Percentiles rank a stretch among this genome's conserved stretches.
Evolutionary conservation across 1,140 invertebrate genomes (phyloP).

Genomic region (Aleiodes sp.): DNA sequence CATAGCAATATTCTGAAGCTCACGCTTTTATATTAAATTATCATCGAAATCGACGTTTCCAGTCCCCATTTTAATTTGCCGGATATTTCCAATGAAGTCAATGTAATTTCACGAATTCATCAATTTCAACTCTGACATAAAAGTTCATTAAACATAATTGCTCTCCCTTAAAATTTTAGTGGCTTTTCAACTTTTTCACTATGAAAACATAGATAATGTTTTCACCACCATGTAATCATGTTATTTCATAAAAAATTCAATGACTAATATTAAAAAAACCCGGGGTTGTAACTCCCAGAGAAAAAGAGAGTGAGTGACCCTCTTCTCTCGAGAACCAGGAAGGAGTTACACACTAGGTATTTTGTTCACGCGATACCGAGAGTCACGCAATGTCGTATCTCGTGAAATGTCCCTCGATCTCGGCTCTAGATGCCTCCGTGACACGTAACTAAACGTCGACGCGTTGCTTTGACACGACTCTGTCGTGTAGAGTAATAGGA

Average conservation of each 20-base stretch:
- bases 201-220: too few relatives aligned
- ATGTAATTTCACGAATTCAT: too few relatives aligned
- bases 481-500: too few relatives aligned
- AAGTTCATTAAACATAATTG: too few relatives aligned
- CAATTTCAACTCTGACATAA: too few relatives aligned
- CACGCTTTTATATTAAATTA: too few relatives aligned
- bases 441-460: conserved; percentile 8
- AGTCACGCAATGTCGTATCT: conserved; percentile 52
- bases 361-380: conserved; percentile 47
- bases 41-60: too few relatives aligned
- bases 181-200: too few relatives aligned
- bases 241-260: neutral
- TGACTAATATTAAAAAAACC: neutral
- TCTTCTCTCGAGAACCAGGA: conserved; percentile 42
- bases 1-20: too few relatives aligned
- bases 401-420: conserved; percentile 24
- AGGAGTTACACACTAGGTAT: conserved; percentile 39
- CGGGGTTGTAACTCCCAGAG: neutral
- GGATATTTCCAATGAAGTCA: too few relatives aligned
- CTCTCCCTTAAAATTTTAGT: too few relatives aligned
- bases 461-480: neutral
- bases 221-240: neutral
- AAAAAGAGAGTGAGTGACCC: neutral
- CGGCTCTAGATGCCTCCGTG: neutral
- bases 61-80: too few relatives aligned